These are phyloP conservation scores for Spinus pinus DNA, from an alignment of 2,797 vertebrate genomes.

Conservation along the genomic window DNA sequence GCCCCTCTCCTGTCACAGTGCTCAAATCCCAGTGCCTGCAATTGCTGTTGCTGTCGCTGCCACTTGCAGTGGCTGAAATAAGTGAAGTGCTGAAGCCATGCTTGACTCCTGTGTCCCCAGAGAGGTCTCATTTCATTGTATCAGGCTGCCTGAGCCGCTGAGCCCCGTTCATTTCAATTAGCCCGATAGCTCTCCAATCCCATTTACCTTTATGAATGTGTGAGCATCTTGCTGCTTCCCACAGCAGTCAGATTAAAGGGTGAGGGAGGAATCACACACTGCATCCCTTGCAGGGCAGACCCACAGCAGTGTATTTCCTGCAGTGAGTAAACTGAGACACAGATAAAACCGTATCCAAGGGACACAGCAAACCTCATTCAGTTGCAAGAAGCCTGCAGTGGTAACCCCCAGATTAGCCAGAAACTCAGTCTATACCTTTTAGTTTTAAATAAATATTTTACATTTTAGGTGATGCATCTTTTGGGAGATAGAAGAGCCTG, in stretches of 20 bases:
- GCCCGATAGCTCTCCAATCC: conserved; percentile 24
- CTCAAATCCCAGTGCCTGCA: background rate
- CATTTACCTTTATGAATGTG: conserved; percentile 30
- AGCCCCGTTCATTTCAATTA: conserved; percentile 39
- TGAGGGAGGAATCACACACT: background rate
- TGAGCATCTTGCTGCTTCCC: background rate
- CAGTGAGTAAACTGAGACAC: background rate
- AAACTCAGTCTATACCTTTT: background rate
- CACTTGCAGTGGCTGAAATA: conserved; percentile 14
- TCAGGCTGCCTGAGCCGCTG: background rate
- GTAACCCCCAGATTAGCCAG: background rate
- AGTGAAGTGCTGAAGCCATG: background rate
- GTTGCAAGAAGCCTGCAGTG: background rate
- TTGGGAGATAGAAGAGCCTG: background rate
- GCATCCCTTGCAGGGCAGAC: background rate
- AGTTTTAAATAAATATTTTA: background rate
- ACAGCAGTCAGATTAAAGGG: background rate
- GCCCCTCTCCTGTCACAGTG: background rate
- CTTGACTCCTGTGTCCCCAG: background rate
- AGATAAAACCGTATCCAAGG: background rate
- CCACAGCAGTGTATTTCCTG: background rate
- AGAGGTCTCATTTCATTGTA: background rate
- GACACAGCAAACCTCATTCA: background rate
- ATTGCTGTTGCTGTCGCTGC: background rate
- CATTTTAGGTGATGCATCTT: background rate